Percentiles rank a stretch among this genome's conserved stretches.
phyloP scores from a whole-genome alignment of 2,888 invertebrate species.

The Melikaiella ostensackeni region DNA sequence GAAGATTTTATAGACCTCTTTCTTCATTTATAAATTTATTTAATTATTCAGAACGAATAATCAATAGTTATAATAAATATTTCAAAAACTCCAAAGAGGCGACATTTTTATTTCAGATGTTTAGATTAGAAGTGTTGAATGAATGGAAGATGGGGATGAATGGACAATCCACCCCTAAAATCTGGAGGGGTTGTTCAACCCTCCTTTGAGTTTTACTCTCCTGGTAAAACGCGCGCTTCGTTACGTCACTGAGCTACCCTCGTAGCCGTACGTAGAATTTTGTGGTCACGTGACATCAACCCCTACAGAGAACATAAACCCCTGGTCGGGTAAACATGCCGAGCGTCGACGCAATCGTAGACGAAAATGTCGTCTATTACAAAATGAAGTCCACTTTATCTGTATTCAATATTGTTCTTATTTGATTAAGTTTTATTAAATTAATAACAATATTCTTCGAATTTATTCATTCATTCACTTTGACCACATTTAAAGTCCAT shows the following conservation, averaged over 20 bases:
- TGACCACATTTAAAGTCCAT: no score
- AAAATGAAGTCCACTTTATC: constrained; percentile 23
- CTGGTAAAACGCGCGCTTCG: constrained; percentile 76
- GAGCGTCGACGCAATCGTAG: constrained; percentile 72
- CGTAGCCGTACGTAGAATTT: constrained; percentile 52
- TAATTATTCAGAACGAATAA: no score
- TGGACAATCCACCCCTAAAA: constrained; percentile 12
- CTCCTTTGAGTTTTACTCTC: constrained; percentile 63
- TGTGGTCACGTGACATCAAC: constrained; percentile 53
- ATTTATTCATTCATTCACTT: no score
- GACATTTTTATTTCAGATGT: no score
- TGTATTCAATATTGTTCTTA: neutral
- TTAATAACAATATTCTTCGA: no score
- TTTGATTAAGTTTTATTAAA: no score
- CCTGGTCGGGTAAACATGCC: constrained; percentile 74
- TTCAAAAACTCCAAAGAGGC: no score
- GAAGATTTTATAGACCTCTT: no score
- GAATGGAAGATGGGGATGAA: neutral
- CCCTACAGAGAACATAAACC: constrained; percentile 62
- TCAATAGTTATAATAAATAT: no score
- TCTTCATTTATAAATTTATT: neutral
- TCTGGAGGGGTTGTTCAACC: constrained; percentile 54
- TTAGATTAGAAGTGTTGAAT: neutral
- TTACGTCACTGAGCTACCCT: constrained; percentile 74
- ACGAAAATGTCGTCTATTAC: constrained; percentile 39